Base-by-base conservation (phyloP, 2,888 invertebrate genomes). In the Drosophila kanekoi region DNA sequence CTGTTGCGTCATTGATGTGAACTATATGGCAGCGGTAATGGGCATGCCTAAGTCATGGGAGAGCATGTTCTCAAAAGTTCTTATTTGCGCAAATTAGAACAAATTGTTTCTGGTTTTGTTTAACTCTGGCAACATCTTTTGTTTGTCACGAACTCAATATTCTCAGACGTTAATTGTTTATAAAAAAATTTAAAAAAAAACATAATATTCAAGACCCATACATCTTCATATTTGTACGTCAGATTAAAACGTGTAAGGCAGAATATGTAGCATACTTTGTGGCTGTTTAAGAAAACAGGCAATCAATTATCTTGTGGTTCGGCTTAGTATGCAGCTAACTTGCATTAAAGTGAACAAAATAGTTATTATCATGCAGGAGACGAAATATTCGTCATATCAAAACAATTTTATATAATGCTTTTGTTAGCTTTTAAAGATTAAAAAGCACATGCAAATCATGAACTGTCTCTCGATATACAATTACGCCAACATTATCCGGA, bases 261-360 rank as follows among this genome's bases (percentile, higher is more conserved):
- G 0, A 32, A 54, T 18, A 1, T 28, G 9, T 20, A 6, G 45
- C 74, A 67, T 71, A 73, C 68, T 73, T 67, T 59, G 13, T 9
- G 40, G 59, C 53, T 0, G 4, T 1, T 8, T 2, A 0, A 1
- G 1, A 11, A 16, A 51, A 40, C 20, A 18, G 4, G 3, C 8
- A n/a, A 23, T 4, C 4, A 23, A 41, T 43, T 13, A n/a, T 13
- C 28, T 18, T 8, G 13, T 0, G 8, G 16, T 37, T 45, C 13
- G 33, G 48, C 40, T 9, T 6, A 9, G 67, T 58, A 74, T 9
- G 69, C 69, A 51, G 54, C 16, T 53, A 20, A n/a, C 20, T 4
- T 2, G 0, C 3, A 1, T 4, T 5, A 11, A 4, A 20, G 11
- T n/a, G 2, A 32, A n/a, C n/a, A 18, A 41, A 43, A n/a, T 14